phyloP scores from a whole-genome alignment of 2,113 vertebrate genomes.

The Agelaius tricolor region DNA sequence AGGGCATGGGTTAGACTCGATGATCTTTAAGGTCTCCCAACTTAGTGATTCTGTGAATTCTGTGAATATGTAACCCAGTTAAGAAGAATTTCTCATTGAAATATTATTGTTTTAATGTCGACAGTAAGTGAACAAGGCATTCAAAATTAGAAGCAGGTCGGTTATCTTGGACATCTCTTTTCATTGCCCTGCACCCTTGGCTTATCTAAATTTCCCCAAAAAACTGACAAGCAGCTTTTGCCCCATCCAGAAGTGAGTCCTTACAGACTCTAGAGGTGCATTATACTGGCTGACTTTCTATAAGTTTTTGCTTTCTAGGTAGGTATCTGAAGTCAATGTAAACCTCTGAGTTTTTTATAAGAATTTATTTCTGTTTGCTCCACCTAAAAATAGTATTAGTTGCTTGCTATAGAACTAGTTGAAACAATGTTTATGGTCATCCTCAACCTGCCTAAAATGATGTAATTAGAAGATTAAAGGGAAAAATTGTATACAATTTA shows the following conservation, averaged over 20 bases:
- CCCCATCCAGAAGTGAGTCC: not conserved
- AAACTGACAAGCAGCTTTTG: not conserved
- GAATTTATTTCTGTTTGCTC: not conserved
- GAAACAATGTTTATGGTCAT: not conserved
- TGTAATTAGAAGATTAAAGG: not conserved
- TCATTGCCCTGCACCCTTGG: not conserved
- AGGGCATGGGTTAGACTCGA: not conserved
- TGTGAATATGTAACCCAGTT: not conserved
- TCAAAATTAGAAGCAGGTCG: rapidly evolving
- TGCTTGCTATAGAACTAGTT: not conserved
- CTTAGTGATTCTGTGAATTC: not conserved
- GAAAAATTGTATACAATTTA: not conserved
- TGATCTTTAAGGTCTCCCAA: not conserved
- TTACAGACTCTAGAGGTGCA: not conserved
- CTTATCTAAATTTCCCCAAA: not conserved
- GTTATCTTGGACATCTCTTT: not conserved
- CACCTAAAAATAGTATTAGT: not conserved
- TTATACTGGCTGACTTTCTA: not conserved
- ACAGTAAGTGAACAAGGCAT: not conserved
- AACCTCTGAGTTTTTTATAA: not conserved
- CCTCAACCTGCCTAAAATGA: rapidly evolving
- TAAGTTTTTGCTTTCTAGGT: not conserved
- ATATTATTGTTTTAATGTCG: not conserved
- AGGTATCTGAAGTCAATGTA: not conserved
- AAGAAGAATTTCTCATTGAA: not conserved